Percentiles rank a stretch among this genome's conserved stretches.
phyloP scores from a whole-genome alignment of 2,888 invertebrate species.

The Sminthurides aquaticus region DNA sequence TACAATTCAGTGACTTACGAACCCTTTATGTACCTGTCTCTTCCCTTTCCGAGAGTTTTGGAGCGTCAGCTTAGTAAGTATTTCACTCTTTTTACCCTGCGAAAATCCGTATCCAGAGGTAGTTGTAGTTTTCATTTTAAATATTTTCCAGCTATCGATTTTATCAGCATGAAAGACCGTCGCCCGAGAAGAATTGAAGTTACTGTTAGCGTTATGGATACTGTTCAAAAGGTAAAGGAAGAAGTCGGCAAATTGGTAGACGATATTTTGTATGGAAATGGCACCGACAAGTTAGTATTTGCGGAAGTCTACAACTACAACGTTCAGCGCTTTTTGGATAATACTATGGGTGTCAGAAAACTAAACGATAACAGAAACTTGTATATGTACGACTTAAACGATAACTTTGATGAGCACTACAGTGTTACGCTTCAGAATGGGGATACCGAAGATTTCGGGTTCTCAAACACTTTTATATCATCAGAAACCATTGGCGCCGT shows the following conservation, averaged over 20 bases:
- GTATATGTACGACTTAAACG: constrained; percentile 39
- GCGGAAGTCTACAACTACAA: constrained; percentile 57
- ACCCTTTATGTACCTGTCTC: constrained; percentile 62
- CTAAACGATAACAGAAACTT: constrained; percentile 50
- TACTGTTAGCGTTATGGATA: constrained; percentile 55
- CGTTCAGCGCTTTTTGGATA: constrained; percentile 51
- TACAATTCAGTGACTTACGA: constrained; percentile 59
- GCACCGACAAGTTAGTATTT: constrained; percentile 48
- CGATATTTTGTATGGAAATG: neutral
- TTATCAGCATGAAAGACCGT: constrained; percentile 49
- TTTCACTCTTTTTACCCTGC: neutral
- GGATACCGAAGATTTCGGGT: neutral
- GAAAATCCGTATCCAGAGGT: too few species aligned
- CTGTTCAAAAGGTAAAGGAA: constrained; percentile 53
- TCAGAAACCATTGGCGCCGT: constrained; percentile 7
- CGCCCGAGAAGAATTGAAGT: constrained; percentile 50
- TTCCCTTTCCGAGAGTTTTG: constrained; percentile 58
- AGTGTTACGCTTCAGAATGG: neutral
- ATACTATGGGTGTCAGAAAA: constrained; percentile 51
- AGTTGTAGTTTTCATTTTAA: too few species aligned
- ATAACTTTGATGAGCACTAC: constrained; percentile 36
- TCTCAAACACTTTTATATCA: constrained; percentile 7
- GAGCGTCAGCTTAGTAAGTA: constrained; percentile 47
- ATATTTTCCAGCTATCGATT: constrained; percentile 52
- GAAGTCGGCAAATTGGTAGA: constrained; percentile 48